phyloP scores from a whole-genome alignment of 2,797 vertebrate genomes.

The Ceryle rudis region DNA sequence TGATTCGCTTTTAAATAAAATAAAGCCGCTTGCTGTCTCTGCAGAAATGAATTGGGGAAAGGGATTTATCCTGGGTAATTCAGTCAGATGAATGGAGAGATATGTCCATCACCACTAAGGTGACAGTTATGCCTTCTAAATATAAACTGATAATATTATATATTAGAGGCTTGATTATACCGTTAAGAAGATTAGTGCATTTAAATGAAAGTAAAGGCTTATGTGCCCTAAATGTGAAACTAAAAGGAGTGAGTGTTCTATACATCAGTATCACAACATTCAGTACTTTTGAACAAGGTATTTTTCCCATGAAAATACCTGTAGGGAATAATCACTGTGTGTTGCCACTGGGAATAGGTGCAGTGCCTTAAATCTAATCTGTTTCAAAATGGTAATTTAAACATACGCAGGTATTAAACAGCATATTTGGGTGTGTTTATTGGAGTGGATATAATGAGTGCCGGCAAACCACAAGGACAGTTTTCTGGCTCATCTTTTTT shows the following conservation, averaged over 20 bases:
- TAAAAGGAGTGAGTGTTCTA: background rate
- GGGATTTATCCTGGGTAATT: conserved; percentile 56
- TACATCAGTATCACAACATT: background rate
- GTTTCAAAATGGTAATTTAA: background rate
- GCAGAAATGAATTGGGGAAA: conserved; percentile 48
- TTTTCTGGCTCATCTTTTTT: background rate
- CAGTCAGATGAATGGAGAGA: conserved; percentile 60
- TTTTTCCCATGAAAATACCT: conserved; percentile 7
- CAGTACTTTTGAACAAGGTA: conserved; percentile 3
- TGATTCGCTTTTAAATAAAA: conserved; percentile 57
- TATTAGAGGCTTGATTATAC: conserved; percentile 63
- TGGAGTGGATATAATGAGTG: background rate
- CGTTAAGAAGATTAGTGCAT: conserved; percentile 66
- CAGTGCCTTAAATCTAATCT: background rate
- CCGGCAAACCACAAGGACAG: background rate
- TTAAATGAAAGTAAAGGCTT: conserved; percentile 57
- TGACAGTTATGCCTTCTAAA: conserved; percentile 66
- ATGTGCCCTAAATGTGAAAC: conserved; percentile 54
- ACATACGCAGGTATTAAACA: conserved; percentile 3
- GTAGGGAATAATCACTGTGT: background rate
- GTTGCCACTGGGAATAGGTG: background rate
- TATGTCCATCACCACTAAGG: conserved; percentile 31
- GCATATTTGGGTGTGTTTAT: background rate
- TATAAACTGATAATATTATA: conserved; percentile 68
- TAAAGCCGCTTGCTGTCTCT: conserved; percentile 45